Conservation (phyloP, 2,113 vertebrate species). For the Pelvicachromis taeniatus region DNA sequence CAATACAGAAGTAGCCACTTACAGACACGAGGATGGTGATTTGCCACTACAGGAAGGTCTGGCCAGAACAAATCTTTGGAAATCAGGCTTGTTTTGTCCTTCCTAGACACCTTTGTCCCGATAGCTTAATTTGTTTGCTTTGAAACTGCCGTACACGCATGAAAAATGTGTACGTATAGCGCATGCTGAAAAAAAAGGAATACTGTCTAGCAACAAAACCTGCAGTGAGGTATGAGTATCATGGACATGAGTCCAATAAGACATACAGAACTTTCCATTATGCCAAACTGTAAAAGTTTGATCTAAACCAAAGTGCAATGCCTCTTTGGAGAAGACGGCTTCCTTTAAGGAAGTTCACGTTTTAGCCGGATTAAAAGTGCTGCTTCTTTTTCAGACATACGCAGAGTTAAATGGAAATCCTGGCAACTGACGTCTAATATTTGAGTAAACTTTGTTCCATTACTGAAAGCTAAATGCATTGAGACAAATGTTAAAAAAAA, state of each 20-base stretch:
- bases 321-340: background rate
- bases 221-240: background rate
- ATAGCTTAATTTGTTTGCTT: background rate
- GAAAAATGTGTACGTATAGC: background rate
- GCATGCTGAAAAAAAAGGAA: background rate
- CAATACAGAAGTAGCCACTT: background rate
- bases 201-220: background rate
- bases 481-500: slow-evolving; percentile 24
- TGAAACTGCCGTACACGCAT: background rate
- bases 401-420: slow-evolving; percentile 25
- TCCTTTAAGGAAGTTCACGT: slow-evolving; percentile 3
- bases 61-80: background rate
- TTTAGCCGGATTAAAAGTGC: slow-evolving; percentile 17
- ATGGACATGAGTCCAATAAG: background rate
- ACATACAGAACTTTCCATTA: background rate
- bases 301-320: slow-evolving; percentile 21
- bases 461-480: background rate
- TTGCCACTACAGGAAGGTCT: background rate
- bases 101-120: background rate
- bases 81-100: background rate
- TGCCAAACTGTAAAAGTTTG: slow-evolving; percentile 15
- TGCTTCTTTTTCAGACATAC: slow-evolving; percentile 24
- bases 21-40: background rate
- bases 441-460: slow-evolving; percentile 33
- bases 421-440: background rate